A percentile compares a stretch with the other conserved stretches of the same genome.
These are phyloP conservation scores for Drosophila parthenogenetica DNA, from an alignment of 2,888 invertebrate species.

Conservation along the genomic window DNA sequence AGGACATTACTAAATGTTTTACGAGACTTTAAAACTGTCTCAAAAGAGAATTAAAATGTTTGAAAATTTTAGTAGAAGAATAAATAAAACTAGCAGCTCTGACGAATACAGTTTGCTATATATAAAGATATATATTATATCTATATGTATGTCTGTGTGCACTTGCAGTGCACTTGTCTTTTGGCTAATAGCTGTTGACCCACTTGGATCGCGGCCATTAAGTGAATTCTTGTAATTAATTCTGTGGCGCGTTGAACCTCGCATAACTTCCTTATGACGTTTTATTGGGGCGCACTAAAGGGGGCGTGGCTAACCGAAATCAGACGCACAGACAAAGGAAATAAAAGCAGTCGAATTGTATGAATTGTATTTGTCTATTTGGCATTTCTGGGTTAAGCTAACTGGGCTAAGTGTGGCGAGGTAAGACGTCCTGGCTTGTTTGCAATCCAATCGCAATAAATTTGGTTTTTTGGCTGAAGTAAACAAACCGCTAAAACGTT, in stretches of 20 bases:
- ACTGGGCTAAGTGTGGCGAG: slow-evolving; percentile 64
- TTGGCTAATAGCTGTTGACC: slow-evolving; percentile 68
- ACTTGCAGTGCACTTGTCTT: slow-evolving; percentile 48
- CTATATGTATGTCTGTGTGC: slow-evolving; percentile 16
- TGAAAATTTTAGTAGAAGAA: neutral
- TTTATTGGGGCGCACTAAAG: slow-evolving; percentile 40
- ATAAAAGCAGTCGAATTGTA: slow-evolving; percentile 7
- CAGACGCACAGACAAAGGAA: slow-evolving; percentile 2
- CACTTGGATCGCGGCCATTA: slow-evolving; percentile 82
- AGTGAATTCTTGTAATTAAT: slow-evolving; percentile 81
- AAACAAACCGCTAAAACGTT: slow-evolving; percentile 25
- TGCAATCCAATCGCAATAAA: slow-evolving; percentile 42
- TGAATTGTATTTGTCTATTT: slow-evolving; percentile 48
- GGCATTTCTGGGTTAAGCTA: slow-evolving; percentile 71
- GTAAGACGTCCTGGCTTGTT: slow-evolving; percentile 27
- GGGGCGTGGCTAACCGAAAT: slow-evolving; percentile 8
- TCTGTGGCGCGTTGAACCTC: slow-evolving; percentile 51
- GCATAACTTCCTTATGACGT: slow-evolving; percentile 45
- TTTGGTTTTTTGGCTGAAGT: slow-evolving; percentile 44
- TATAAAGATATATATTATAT: neutral
- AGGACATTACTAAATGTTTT: slow-evolving; percentile 29
- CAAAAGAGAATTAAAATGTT: slow-evolving; percentile 3
- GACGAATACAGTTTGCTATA: neutral
- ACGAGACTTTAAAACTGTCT: slow-evolving; percentile 16
- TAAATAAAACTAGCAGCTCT: neutral